Conservation (phyloP, 2,888 invertebrate genomes). For the Octonoba sinensis region DNA sequence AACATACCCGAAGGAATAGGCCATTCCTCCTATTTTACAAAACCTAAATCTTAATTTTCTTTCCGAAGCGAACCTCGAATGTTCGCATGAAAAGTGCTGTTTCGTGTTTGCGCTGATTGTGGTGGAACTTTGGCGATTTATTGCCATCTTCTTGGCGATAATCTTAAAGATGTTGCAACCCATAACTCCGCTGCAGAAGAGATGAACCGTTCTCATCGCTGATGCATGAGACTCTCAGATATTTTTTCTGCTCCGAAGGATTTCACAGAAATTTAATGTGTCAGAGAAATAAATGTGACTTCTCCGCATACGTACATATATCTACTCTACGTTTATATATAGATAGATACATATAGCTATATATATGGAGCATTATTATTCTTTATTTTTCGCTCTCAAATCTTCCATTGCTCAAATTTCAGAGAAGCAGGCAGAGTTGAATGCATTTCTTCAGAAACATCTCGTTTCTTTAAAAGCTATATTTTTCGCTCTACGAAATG, state of each 20-base stretch:
- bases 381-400: constrained; percentile 50
- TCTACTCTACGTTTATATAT: constrained; percentile 50
- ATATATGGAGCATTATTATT: constrained; percentile 53
- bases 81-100: constrained; percentile 22
- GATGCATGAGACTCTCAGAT: constrained; percentile 64
- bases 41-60: constrained; percentile 26
- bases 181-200: constrained; percentile 59
- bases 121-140: constrained; percentile 51
- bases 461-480: constrained; percentile 28
- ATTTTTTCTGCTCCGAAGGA: constrained; percentile 64
- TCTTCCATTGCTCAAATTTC: constrained; percentile 55
- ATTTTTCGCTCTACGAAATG: constrained; percentile 42
- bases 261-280: constrained; percentile 65
- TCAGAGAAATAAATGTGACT: constrained; percentile 63
- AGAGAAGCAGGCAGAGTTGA: constrained; percentile 24
- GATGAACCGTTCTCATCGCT: constrained; percentile 64
- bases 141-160: constrained; percentile 55
- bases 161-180: constrained; percentile 59
- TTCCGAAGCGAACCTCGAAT: neutral
- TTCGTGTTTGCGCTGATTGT: constrained; percentile 27
- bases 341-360: constrained; percentile 49
- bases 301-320: constrained; percentile 58
- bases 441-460: constrained; percentile 22
- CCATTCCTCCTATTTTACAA: constrained; percentile 21
- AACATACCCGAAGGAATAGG: neutral